phyloP scores from a whole-genome alignment of 2,888 invertebrate species.

The Timema cristinae region DNA sequence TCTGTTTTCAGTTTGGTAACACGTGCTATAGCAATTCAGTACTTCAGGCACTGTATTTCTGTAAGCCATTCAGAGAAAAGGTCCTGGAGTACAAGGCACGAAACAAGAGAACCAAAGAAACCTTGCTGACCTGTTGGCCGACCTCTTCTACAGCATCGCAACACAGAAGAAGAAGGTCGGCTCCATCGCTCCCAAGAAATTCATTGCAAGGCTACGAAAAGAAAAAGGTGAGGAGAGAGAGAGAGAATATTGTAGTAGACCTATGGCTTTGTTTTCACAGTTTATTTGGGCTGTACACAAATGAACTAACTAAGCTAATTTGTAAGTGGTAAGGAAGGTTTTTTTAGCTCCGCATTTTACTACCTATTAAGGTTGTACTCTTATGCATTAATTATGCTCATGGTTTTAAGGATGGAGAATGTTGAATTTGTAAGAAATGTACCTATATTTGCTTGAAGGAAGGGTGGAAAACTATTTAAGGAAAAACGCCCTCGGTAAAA shows the following conservation, averaged over 20 bases:
- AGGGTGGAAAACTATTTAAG: too few species aligned
- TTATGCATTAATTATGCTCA: too few species aligned
- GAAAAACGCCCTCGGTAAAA: too few species aligned
- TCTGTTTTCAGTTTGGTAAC: constrained; percentile 85
- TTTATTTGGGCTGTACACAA: background rate
- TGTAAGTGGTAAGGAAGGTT: too few species aligned
- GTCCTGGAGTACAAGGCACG: constrained; percentile 97
- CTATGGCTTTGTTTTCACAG: constrained; percentile 2
- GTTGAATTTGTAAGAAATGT: too few species aligned
- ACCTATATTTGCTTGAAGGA: too few species aligned
- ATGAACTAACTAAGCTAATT: too few species aligned
- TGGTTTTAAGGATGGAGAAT: too few species aligned
- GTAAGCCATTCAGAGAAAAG: constrained; percentile 97
- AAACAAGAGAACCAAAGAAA: constrained; percentile 94
- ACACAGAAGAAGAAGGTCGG: constrained; percentile 99
- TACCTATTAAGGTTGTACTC: too few species aligned
- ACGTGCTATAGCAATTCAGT: constrained; percentile 99
- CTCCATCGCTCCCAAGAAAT: constrained; percentile 99
- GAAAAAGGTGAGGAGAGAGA: constrained; percentile 74
- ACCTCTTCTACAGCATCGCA: constrained; percentile 97
- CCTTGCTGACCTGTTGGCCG: constrained; percentile 95
- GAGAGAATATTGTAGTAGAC: background rate
- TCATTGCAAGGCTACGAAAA: constrained; percentile 95
- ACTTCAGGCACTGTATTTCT: constrained; percentile 98
- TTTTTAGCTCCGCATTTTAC: too few species aligned